phyloP scores from a whole-genome alignment of 1,140 invertebrate genomes.

The Hylaeus volcanicus region DNA sequence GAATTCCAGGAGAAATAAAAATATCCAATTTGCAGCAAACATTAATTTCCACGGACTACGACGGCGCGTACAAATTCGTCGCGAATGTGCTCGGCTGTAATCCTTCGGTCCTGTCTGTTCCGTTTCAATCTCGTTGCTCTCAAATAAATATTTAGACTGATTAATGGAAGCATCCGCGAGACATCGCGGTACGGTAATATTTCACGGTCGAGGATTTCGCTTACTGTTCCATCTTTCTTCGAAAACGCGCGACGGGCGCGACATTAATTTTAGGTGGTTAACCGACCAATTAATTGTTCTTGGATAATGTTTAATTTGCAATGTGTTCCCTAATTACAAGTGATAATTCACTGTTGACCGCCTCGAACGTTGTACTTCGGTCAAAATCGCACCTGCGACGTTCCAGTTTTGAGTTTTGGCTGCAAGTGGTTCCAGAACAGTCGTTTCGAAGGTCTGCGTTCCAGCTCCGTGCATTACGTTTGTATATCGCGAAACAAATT shows the following conservation, averaged over 20 bases:
- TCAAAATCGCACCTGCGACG: not conserved
- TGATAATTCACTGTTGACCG: not conserved
- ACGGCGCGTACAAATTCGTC: too few species aligned
- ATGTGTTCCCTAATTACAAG: conserved; percentile 3
- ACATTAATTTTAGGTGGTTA: not conserved
- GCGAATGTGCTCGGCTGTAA: too few species aligned
- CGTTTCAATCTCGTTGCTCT: too few species aligned
- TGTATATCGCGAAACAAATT: not conserved
- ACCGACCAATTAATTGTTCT: too few species aligned
- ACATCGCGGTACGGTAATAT: not conserved
- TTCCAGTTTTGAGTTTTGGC: not conserved
- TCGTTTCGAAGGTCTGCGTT: not conserved
- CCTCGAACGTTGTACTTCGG: too few species aligned
- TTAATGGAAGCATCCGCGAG: not conserved
- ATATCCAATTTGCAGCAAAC: not conserved
- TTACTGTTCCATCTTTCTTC: not conserved
- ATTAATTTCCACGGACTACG: not conserved
- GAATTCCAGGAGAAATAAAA: not conserved
- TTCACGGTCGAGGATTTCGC: too few species aligned
- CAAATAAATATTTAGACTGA: not conserved
- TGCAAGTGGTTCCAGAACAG: not conserved
- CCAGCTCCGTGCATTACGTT: not conserved
- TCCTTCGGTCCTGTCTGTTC: too few species aligned
- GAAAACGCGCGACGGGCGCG: too few species aligned
- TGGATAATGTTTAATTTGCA: too few species aligned